Evolutionary conservation across 2,797 vertebrate genomes (phyloP), one percentile per base, ranked within the genome.

Genomic region (Anableps anableps): DNA sequence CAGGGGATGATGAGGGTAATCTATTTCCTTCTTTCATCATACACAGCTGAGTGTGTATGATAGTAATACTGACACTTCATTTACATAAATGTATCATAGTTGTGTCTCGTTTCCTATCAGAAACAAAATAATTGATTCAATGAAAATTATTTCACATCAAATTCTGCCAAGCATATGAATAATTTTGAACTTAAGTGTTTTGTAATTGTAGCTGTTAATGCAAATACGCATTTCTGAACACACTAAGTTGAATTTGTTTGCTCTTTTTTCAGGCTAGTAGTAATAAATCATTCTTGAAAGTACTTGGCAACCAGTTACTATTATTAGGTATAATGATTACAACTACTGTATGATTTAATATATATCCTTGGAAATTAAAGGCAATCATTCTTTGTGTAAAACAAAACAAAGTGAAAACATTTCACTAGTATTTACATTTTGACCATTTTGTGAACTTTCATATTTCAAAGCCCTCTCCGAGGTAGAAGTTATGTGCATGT

Each of bases 401-500:
- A 5, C 1, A 8, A 48, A 21, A 48, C 64, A 38, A 38, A 68
- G 31, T 64, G 31, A 36, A 64, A 64, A 64, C 7, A 21, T 2
- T n/a, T 1, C 9, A 21, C 1, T 11, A n/a, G 3, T 29, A 29
- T 71, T 60, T 64, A 62, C 29, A 7, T 58, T 71, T 50, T 68
- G 47, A 85, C 72, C 34, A 11, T 83, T 79, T 74, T 34, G 74
- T 21, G 0, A 3, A 53, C 76, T 74, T 64, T 75, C n/a, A 2
- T 62, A 74, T 66, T 66, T 13, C n/a, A 31, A 77, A 31, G 47
- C 55, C 34, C 53, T 51, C 62, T 77, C 26, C 8, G 21, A 19
- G n/a, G 31, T 43, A 13, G 29, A 78, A 75, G 86, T 84, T 80
- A 79, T 75, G 48, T n/a, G 36, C 1, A 6, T 43, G 19, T 80